Conservation (phyloP, 2,888 invertebrate genomes). For the Clistopyga incitator region DNA sequence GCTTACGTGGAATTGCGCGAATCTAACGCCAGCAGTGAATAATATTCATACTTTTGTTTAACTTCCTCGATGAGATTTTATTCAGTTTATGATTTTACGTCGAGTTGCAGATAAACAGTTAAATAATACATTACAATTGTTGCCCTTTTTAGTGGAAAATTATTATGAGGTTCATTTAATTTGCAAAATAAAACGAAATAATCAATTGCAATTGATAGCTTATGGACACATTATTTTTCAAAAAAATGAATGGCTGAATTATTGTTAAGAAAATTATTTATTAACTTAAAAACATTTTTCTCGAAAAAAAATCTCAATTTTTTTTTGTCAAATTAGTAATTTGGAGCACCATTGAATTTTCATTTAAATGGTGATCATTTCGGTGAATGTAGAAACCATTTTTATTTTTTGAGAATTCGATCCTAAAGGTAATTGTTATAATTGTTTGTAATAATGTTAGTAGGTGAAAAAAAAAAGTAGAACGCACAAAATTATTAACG, state of each 20-base stretch:
- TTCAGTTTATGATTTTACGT: background rate
- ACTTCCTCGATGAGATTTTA: background rate
- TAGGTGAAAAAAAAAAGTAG: background rate
- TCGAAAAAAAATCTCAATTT: too few species aligned
- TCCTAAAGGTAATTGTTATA: background rate
- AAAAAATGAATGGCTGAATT: too few species aligned
- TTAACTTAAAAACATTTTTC: background rate
- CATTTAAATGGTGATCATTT: too few species aligned
- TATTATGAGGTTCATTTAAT: background rate
- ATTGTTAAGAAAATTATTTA: too few species aligned
- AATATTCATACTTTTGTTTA: constrained; percentile 7
- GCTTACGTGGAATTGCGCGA: constrained; percentile 10
- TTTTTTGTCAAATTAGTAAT: too few species aligned
- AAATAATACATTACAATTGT: background rate
- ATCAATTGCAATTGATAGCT: too few species aligned
- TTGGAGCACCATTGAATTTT: too few species aligned
- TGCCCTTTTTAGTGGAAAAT: background rate
- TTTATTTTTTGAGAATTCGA: too few species aligned
- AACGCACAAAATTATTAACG: constrained; percentile 37
- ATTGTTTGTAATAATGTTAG: background rate
- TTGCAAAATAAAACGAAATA: background rate
- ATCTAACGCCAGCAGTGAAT: background rate
- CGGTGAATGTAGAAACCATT: too few species aligned
- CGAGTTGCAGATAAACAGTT: background rate
- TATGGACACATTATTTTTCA: too few species aligned